Percentiles rank a stretch among this genome's conserved stretches.
Evolutionary conservation across 2,888 invertebrate genomes (phyloP).

Genomic region (Platycheirus rosarum): DNA sequence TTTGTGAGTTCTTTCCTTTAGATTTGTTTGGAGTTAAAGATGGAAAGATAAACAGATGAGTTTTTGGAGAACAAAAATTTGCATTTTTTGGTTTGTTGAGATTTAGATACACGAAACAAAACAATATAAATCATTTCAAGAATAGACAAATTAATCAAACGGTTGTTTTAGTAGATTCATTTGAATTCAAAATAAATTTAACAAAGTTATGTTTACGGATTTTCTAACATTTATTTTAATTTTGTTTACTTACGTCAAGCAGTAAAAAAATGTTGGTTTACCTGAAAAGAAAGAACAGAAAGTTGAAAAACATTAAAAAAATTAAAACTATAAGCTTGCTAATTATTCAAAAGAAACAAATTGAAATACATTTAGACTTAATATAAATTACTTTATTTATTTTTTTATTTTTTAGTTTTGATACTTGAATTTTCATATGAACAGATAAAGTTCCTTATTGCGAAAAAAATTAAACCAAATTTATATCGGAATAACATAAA

Average conservation of each 20-base stretch:
- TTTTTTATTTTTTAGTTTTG: too few relatives aligned
- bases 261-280: conserved; percentile 3
- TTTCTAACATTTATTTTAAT: background rate
- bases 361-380: too few relatives aligned
- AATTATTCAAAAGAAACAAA: too few relatives aligned
- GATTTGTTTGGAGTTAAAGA: conserved; percentile 21
- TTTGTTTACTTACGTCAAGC: conserved; percentile 32
- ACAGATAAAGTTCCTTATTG: too few relatives aligned
- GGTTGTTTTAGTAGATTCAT: conserved; percentile 40
- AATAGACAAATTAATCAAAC: conserved; percentile 61
- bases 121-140: conserved; percentile 67
- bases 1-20: conserved; percentile 22
- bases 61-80: conserved; percentile 38
- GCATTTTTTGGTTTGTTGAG: conserved; percentile 40
- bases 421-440: too few relatives aligned
- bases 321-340: too few relatives aligned
- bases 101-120: conserved; percentile 19
- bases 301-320: background rate
- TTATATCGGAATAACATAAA: too few relatives aligned
- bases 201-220: conserved; percentile 14
- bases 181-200: conserved; percentile 40
- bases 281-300: conserved; percentile 33
- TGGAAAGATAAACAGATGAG: conserved; percentile 51
- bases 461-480: too few relatives aligned
- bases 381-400: too few relatives aligned